Conservation (phyloP, 1,140 invertebrate genomes). For the Piezodorus guildinii region DNA sequence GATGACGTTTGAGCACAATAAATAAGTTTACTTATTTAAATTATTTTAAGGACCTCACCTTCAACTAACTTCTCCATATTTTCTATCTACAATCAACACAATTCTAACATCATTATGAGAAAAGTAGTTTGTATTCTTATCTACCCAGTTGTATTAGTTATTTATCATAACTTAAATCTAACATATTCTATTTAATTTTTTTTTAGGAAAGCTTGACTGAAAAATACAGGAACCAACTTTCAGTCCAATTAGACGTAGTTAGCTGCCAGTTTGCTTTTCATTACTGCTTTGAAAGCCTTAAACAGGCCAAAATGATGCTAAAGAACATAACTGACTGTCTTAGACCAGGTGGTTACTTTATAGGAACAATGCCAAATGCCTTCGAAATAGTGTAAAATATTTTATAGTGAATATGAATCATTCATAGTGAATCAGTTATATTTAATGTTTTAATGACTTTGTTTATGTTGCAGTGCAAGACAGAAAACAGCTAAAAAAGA, state of each 20-base stretch:
- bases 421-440: neutral
- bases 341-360: slow-evolving; percentile 82
- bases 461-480: slow-evolving; percentile 38
- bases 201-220: slow-evolving; percentile 52
- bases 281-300: slow-evolving; percentile 87
- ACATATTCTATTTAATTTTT: neutral
- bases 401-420: slow-evolving; percentile 28
- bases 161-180: too few relatives aligned
- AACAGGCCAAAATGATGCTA: slow-evolving; percentile 87
- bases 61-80: too few relatives aligned
- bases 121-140: too few relatives aligned
- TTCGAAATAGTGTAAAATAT: slow-evolving; percentile 67
- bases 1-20: too few relatives aligned
- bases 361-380: slow-evolving; percentile 91
- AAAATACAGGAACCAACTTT: slow-evolving; percentile 37
- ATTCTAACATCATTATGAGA: too few relatives aligned
- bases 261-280: slow-evolving; percentile 97
- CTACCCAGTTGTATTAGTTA: too few relatives aligned
- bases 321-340: slow-evolving; percentile 84
- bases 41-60: too few relatives aligned
- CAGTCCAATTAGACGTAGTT: slow-evolving; percentile 70
- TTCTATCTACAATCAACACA: too few relatives aligned
- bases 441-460: slow-evolving; percentile 17
- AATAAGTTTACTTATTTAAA: too few relatives aligned
- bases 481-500: slow-evolving; percentile 46